These are phyloP conservation scores for Formica exsecta DNA, from an alignment of 1,140 invertebrate species.

Conservation along the genomic window DNA sequence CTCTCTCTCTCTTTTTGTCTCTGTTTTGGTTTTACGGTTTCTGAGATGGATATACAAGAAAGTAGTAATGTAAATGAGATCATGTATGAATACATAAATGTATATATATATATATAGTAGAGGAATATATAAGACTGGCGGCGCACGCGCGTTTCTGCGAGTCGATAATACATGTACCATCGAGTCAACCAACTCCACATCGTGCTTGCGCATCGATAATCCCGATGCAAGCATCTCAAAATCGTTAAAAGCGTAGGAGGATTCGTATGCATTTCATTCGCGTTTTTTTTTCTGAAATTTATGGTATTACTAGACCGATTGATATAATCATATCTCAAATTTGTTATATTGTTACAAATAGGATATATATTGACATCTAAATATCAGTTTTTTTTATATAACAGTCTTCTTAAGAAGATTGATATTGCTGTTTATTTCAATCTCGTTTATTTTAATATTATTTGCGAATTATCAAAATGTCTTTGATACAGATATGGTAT, in stretches of 20 bases:
- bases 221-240: constrained; percentile 1
- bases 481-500: too few species aligned
- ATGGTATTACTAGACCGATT: too few species aligned
- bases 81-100: constrained; percentile 8
- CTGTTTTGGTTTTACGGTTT: not conserved
- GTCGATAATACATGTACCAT: constrained; percentile 70
- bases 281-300: not conserved
- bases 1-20: not conserved
- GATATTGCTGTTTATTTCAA: not conserved
- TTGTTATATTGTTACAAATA: not conserved
- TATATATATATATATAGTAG: not conserved
- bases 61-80: constrained; percentile 1
- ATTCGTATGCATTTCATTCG: not conserved
- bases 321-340: too few species aligned
- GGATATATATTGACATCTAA: not conserved
- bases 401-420: not conserved
- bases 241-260: not conserved
- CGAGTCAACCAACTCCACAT: constrained; percentile 65
- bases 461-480: not conserved
- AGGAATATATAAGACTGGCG: not conserved
- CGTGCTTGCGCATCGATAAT: constrained; percentile 63
- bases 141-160: constrained; percentile 68
- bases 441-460: not conserved
- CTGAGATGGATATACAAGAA: constrained; percentile 6
- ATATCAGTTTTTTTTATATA: not conserved